phyloP scores from a whole-genome alignment of 1,140 invertebrate genomes.

The Maniola jurtina region DNA sequence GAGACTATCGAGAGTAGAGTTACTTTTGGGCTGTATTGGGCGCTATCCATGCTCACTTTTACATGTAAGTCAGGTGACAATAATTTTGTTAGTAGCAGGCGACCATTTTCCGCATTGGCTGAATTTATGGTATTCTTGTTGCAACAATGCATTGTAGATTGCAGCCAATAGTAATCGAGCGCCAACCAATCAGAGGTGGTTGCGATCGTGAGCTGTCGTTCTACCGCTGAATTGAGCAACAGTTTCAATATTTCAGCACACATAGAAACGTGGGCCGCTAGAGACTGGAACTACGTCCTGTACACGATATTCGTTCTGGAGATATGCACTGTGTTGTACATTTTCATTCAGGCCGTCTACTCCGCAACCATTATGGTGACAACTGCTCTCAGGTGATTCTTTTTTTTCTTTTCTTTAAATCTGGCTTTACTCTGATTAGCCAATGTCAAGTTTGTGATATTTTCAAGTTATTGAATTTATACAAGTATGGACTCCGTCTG shows the following conservation, averaged over 20 bases:
- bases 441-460: too few relatives aligned
- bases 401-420: too few relatives aligned
- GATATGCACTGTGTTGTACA: conserved; percentile 53
- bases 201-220: too few relatives aligned
- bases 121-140: too few relatives aligned
- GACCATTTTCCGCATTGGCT: too few relatives aligned
- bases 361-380: conserved; percentile 68
- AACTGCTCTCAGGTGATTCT: conserved; percentile 43
- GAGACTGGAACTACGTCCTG: conserved; percentile 40
- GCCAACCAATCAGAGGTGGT: too few relatives aligned
- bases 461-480: too few relatives aligned
- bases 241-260: conserved; percentile 37
- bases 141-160: too few relatives aligned
- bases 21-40: conserved; percentile 58
- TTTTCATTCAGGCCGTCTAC: conserved; percentile 60
- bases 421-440: too few relatives aligned
- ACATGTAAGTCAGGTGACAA: conserved; percentile 40
- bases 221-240: too few relatives aligned
- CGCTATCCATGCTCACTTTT: conserved; percentile 57
- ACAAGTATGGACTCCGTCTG: too few relatives aligned
- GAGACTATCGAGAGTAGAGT: conserved; percentile 40
- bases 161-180: too few relatives aligned
- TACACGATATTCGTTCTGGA: conserved; percentile 55
- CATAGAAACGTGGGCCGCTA: conserved; percentile 38
- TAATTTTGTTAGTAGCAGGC: background rate